These are phyloP conservation scores for Halyomorpha halys DNA, from an alignment of 1,140 invertebrate species.

Conservation along the genomic window DNA sequence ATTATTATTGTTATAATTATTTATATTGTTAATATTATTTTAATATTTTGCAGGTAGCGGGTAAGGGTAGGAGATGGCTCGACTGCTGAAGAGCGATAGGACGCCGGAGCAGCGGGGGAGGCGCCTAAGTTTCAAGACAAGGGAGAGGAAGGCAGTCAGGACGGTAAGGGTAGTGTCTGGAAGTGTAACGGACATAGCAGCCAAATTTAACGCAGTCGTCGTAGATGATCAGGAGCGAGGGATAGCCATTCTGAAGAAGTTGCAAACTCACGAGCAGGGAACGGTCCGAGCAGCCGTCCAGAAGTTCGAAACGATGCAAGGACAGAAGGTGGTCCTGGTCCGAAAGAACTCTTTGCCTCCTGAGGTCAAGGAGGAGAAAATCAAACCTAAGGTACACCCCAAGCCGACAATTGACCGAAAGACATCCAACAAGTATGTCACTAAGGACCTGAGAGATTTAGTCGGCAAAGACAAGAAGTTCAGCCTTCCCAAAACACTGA, in stretches of 20 bases:
- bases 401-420: slow-evolving; percentile 14
- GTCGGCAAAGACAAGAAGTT: slow-evolving; percentile 11
- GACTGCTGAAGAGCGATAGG: slow-evolving; percentile 1
- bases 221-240: slow-evolving; percentile 18
- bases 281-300: slow-evolving; percentile 10
- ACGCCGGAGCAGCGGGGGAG: neutral
- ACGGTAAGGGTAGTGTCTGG: neutral
- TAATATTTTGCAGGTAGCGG: too few species aligned
- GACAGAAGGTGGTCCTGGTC: slow-evolving; percentile 15
- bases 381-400: slow-evolving; percentile 4
- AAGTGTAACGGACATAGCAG: slow-evolving; percentile 12
- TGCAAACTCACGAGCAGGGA: neutral
- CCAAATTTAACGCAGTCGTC: slow-evolving; percentile 23
- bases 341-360: slow-evolving; percentile 17
- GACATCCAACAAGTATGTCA: neutral
- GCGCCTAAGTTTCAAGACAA: slow-evolving; percentile 12
- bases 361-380: neutral
- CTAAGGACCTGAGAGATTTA: neutral
- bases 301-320: slow-evolving; percentile 18
- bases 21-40: too few species aligned
- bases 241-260: slow-evolving; percentile 7
- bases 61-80: neutral
- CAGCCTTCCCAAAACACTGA: slow-evolving; percentile 1
- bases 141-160: neutral
- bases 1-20: too few species aligned